Percentiles rank a stretch among this genome's conserved stretches.
Evolutionary conservation across 2,113 vertebrate species (phyloP).

Genomic region (Gorsachius goisagi): DNA sequence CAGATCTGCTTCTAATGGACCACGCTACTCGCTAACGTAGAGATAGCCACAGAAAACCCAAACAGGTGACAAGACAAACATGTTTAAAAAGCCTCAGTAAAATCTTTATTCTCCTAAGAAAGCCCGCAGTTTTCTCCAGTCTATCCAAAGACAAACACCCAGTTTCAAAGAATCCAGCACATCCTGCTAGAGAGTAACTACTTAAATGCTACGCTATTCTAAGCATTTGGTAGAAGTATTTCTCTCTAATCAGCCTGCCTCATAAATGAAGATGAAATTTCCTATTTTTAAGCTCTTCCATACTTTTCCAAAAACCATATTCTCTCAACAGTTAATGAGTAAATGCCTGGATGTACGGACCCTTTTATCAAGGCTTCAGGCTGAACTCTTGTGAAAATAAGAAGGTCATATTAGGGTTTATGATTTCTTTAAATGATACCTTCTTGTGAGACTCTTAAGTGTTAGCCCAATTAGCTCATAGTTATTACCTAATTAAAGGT

Average conservation of each 20-base stretch:
- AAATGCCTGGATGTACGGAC: neutral
- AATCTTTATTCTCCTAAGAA: neutral
- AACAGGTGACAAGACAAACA: neutral
- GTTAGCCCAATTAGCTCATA: neutral
- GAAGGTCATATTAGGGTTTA: neutral
- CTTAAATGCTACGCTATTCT: neutral
- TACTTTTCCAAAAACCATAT: neutral
- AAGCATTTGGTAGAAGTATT: neutral
- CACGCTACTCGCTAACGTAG: neutral
- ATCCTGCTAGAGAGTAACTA: neutral
- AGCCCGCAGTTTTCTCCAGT: neutral
- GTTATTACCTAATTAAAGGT: neutral
- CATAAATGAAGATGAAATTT: neutral
- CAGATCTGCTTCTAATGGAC: neutral
- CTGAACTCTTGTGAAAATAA: neutral
- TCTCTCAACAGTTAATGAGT: neutral
- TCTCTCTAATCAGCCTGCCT: neutral
- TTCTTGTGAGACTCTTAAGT: neutral
- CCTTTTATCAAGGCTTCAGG: neutral
- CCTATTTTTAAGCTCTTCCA: neutral
- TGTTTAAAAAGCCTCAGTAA: neutral
- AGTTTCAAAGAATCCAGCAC: neutral
- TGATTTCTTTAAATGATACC: neutral
- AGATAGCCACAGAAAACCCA: neutral
- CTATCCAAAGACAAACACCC: neutral